Conservation (phyloP, 2,888 invertebrate genomes). For the Cordilura impudica region DNA sequence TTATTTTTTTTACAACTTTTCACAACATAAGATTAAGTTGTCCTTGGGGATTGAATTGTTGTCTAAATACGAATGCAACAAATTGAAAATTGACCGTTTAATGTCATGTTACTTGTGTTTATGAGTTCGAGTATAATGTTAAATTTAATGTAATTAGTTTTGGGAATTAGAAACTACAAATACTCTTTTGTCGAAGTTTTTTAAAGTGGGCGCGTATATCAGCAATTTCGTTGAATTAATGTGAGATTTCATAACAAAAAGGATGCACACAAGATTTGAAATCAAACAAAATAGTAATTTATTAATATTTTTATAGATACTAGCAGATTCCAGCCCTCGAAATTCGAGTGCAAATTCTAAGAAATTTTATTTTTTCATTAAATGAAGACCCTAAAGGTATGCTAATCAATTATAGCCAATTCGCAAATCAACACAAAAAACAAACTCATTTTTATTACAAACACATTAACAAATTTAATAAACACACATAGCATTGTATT, state of each 20-base stretch:
- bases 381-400: too few relatives aligned
- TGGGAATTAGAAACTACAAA: slow-evolving; percentile 53
- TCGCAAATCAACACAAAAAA: too few relatives aligned
- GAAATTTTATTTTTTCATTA: too few relatives aligned
- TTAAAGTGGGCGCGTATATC: not conserved
- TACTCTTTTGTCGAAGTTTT: not conserved
- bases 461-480: too few relatives aligned
- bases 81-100: slow-evolving; percentile 76
- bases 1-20: slow-evolving; percentile 13
- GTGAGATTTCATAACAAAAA: not conserved
- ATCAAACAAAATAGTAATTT: too few relatives aligned
- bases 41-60: slow-evolving; percentile 50
- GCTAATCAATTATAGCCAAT: too few relatives aligned
- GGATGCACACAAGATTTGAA: not conserved
- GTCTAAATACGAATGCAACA: slow-evolving; percentile 40
- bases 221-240: not conserved
- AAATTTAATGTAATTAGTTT: slow-evolving; percentile 65
- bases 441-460: too few relatives aligned
- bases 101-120: slow-evolving; percentile 65
- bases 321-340: too few relatives aligned
- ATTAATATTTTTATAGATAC: too few relatives aligned
- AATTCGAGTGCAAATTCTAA: too few relatives aligned
- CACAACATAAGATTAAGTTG: slow-evolving; percentile 49
- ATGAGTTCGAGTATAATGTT: slow-evolving; percentile 14
- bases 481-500: too few relatives aligned